phyloP scores from a whole-genome alignment of 2,797 vertebrate species.

The Chaetodon trifasciatus region DNA sequence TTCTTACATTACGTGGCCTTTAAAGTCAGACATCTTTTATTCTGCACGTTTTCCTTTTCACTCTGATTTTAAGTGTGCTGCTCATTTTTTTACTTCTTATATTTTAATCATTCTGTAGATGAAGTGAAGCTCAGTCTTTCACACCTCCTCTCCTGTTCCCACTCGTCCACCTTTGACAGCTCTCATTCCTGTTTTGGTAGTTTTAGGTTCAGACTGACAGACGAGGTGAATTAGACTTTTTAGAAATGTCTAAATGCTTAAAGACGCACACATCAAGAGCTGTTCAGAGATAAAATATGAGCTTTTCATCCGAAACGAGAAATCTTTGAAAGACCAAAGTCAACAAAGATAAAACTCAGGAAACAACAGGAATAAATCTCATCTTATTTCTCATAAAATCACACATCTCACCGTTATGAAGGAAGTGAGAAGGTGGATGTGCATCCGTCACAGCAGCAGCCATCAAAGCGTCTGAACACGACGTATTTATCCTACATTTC shows the following conservation, averaged over 20 bases:
- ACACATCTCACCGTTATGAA: not conserved
- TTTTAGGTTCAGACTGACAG: not conserved
- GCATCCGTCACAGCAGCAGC: constrained; percentile 28
- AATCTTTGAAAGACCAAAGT: constrained; percentile 1
- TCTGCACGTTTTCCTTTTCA: not conserved
- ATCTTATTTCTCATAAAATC: constrained; percentile 1
- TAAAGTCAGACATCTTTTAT: not conserved
- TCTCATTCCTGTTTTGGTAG: not conserved
- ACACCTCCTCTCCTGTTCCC: not conserved
- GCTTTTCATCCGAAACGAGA: not conserved
- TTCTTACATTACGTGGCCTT: not conserved
- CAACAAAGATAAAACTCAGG: not conserved
- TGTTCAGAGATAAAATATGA: not conserved
- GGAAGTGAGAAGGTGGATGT: not conserved
- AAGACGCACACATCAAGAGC: not conserved
- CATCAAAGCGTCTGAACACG: constrained; percentile 13
- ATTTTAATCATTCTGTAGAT: not conserved
- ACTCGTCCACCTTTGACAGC: not conserved
- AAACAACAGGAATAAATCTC: not conserved
- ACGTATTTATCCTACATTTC: constrained; percentile 9
- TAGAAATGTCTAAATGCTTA: not conserved
- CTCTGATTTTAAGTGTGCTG: not conserved
- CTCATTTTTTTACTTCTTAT: not conserved
- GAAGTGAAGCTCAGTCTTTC: not conserved
- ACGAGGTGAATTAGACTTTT: constrained; percentile 1